Evolutionary conservation across 2,888 invertebrate genomes (phyloP), one percentile per base, ranked within the genome.

Genomic region (Oxyteleia sp.): DNA sequence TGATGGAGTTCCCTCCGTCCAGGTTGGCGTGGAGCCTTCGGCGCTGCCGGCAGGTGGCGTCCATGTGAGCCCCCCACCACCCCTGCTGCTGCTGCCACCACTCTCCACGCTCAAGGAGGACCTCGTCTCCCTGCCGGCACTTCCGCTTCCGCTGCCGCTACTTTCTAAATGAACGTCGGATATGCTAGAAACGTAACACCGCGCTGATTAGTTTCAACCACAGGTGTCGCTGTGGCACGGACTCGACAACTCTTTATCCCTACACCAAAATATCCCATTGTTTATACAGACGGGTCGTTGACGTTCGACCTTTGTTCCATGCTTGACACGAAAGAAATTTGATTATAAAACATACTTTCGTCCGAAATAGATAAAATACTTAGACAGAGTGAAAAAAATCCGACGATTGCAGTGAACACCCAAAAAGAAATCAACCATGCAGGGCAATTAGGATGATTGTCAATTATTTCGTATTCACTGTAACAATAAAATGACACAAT

Each of bases 1-100:
- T 93, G 98, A 98, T 81, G 99, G 99, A 87, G 99, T 99, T 90
- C 99, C 99, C 94, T 99, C 99, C 55, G 99, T 99, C 97, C 98
- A 99, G 47, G 99, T 99, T n/a, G 99, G 98, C 41, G 99, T 99
- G 5, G 97, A 97, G 43, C 97, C 97, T 93, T 98, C 97, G 71
- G 97, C 96, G 51, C 97, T 97, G 8, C 93, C 93, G 55, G 97
- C 96, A 0, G 97, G 97, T 20, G 97, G 97, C 15, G 97, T 97
- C 97, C 97, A 97, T 86, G 96, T 95, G 35, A 93, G 87, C 26
- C 91, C 92, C 15, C 89, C 95, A 92, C 93, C 93, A 26, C 95
- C 94, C 15, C 94, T 93, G 69, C 95, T 94, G 38, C 94, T 94
- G 86, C 95, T 94, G 82, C 95, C 94, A 45, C 95, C 95, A 45